These are phyloP conservation scores for Triplophysa rosa DNA, from an alignment of 2,113 vertebrate species.

Conservation along the genomic window DNA sequence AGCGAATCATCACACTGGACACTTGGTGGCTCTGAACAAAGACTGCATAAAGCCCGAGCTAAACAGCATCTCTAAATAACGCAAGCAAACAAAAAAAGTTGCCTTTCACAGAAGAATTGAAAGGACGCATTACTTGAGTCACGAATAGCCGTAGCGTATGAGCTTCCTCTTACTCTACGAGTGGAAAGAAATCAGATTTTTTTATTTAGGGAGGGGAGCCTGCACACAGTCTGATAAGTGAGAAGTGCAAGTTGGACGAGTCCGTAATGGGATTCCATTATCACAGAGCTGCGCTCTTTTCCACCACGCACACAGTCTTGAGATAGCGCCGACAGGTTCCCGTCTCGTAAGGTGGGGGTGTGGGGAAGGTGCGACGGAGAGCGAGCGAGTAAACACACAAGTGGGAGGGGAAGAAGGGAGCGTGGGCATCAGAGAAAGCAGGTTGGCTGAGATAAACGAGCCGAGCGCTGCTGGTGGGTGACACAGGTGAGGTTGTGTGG, in stretches of 20 bases:
- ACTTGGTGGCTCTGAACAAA: neutral
- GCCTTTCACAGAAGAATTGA: conserved; percentile 7
- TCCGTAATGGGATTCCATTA: conserved; percentile 70
- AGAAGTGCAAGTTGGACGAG: conserved; percentile 56
- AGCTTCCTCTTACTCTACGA: conserved; percentile 15
- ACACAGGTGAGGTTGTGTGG: conserved; percentile 35
- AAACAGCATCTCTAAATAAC: neutral
- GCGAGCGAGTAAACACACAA: conserved; percentile 41
- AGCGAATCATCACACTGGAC: conserved; percentile 11
- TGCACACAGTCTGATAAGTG: conserved; percentile 67
- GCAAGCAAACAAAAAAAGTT: conserved; percentile 9
- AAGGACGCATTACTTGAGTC: conserved; percentile 28
- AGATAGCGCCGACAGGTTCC: conserved; percentile 51
- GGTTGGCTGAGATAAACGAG: conserved; percentile 44
- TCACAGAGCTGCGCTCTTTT: conserved; percentile 51
- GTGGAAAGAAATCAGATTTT: conserved; percentile 20
- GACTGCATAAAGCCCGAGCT: neutral
- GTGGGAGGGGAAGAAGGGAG: conserved; percentile 28
- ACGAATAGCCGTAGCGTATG: neutral
- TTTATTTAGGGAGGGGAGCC: conserved; percentile 47
- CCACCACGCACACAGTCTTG: conserved; percentile 25
- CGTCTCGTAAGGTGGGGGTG: conserved; percentile 53
- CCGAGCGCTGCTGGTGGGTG: conserved; percentile 30
- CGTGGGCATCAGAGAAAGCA: conserved; percentile 14
- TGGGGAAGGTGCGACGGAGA: conserved; percentile 45